Conservation (phyloP, 2,797 vertebrate genomes). For the Sciurus vulgaris region DNA sequence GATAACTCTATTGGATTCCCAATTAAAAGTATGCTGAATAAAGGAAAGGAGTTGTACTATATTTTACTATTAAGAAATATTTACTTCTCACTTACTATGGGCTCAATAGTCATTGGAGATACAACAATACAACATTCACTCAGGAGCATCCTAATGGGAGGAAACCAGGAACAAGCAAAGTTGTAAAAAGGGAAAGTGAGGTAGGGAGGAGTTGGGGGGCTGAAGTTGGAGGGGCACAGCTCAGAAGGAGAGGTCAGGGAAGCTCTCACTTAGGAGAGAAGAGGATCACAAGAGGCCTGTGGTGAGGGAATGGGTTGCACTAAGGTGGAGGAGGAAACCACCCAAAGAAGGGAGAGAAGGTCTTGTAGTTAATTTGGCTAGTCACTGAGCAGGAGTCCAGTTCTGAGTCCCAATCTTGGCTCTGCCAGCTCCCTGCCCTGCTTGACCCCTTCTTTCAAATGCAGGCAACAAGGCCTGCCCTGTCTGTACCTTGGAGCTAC, state of each 20-base stretch:
- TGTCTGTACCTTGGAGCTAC: conserved; percentile 54
- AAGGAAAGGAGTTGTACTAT: background rate
- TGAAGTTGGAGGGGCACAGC: background rate
- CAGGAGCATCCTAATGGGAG: background rate
- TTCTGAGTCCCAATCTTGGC: conserved; percentile 51
- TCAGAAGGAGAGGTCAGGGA: background rate
- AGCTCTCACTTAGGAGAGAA: background rate
- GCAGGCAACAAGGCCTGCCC: conserved; percentile 62
- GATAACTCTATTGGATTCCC: conserved; percentile 17
- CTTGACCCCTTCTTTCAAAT: conserved; percentile 55
- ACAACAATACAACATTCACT: background rate
- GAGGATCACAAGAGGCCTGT: background rate
- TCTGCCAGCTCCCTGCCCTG: background rate
- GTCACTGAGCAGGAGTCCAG: background rate
- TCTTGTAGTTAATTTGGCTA: background rate
- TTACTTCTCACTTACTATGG: background rate
- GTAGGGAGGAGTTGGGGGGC: background rate
- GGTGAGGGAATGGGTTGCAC: background rate
- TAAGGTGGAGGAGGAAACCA: background rate
- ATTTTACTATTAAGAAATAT: background rate
- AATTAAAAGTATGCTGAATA: conserved; percentile 50
- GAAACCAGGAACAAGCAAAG: background rate
- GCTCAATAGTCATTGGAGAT: background rate
- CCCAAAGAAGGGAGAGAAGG: background rate
- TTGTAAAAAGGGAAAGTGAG: background rate